Evolutionary conservation across 2,888 invertebrate genomes (phyloP).

Genomic region (Melanostoma scalare): DNA sequence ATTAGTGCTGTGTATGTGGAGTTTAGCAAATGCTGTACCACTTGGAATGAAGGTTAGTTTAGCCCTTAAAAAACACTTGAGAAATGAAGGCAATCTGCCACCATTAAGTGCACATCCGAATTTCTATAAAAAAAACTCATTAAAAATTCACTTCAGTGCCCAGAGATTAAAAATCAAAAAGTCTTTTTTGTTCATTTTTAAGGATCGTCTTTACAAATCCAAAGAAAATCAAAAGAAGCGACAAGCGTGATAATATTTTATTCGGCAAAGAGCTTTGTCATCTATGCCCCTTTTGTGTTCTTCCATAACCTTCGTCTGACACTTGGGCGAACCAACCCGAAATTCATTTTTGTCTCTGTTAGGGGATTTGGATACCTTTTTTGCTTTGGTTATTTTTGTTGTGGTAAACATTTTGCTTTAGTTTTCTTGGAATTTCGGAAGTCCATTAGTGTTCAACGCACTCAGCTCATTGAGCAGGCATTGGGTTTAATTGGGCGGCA

Average conservation of each 20-base stretch:
- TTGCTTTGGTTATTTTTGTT: slow-evolving; percentile 10
- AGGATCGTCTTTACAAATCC: slow-evolving; percentile 48
- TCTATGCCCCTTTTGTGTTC: slow-evolving; percentile 16
- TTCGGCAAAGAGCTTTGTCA: slow-evolving; percentile 57
- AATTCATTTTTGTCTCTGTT: slow-evolving; percentile 15
- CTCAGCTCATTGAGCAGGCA: slow-evolving; percentile 25
- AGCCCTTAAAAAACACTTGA: background rate
- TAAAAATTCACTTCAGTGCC: slow-evolving; percentile 63
- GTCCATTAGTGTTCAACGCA: slow-evolving; percentile 45
- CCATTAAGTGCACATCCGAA: slow-evolving; percentile 46
- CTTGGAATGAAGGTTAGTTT: slow-evolving; percentile 79
- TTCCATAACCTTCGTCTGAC: slow-evolving; percentile 33
- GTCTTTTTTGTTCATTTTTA: slow-evolving; percentile 28
- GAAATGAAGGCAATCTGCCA: slow-evolving; percentile 5
- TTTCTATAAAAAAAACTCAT: slow-evolving; percentile 40
- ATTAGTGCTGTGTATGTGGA: slow-evolving; percentile 76
- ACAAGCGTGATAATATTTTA: slow-evolving; percentile 66
- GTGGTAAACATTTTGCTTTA: slow-evolving; percentile 19
- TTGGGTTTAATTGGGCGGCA: slow-evolving; percentile 57
- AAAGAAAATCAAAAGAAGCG: slow-evolving; percentile 60
- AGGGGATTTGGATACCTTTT: slow-evolving; percentile 10
- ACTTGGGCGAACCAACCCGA: slow-evolving; percentile 18
- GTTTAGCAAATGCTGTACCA: slow-evolving; percentile 79
- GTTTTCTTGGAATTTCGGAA: slow-evolving; percentile 62
- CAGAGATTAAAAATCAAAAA: slow-evolving; percentile 37